phyloP scores from a whole-genome alignment of 2,888 invertebrate species.

The Cyclophora albipunctata region DNA sequence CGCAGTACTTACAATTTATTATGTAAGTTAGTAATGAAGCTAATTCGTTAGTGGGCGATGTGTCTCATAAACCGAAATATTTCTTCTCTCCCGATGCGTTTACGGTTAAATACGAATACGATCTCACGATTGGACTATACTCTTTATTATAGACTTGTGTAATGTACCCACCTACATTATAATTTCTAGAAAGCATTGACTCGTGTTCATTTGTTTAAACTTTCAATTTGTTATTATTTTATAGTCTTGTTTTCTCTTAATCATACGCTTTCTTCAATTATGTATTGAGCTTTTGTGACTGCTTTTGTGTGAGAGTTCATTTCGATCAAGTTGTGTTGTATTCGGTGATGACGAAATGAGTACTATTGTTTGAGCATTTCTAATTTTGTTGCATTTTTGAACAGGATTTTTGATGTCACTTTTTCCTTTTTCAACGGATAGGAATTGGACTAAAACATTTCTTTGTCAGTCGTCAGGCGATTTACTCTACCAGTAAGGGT shows the following conservation, averaged over 20 bases:
- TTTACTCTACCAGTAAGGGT: no score
- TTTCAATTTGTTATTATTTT: slow-evolving; percentile 66
- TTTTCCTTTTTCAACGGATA: no score
- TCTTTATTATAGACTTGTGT: slow-evolving; percentile 11
- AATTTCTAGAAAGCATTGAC: slow-evolving; percentile 64
- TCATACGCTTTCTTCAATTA: slow-evolving; percentile 24
- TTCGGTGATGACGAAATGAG: no score
- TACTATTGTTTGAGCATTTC: no score
- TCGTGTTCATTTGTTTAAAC: slow-evolving; percentile 61
- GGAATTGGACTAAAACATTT: no score
- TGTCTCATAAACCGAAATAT: slow-evolving; percentile 28
- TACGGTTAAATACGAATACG: slow-evolving; percentile 29
- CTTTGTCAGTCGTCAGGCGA: no score
- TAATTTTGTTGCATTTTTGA: no score
- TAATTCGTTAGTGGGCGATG: no score
- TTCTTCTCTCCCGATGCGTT: slow-evolving; percentile 33
- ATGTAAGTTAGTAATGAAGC: no score
- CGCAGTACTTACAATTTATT: no score
- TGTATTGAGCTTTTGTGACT: slow-evolving; percentile 12
- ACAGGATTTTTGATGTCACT: no score
- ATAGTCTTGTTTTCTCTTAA: slow-evolving; percentile 49
- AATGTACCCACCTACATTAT: slow-evolving; percentile 39
- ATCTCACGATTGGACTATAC: slow-evolving; percentile 33
- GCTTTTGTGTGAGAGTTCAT: slow-evolving; percentile 4
- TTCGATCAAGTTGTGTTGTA: no score